Base-by-base conservation (phyloP, 1,140 invertebrate species). In the Trachymyrmex cornetzi region DNA sequence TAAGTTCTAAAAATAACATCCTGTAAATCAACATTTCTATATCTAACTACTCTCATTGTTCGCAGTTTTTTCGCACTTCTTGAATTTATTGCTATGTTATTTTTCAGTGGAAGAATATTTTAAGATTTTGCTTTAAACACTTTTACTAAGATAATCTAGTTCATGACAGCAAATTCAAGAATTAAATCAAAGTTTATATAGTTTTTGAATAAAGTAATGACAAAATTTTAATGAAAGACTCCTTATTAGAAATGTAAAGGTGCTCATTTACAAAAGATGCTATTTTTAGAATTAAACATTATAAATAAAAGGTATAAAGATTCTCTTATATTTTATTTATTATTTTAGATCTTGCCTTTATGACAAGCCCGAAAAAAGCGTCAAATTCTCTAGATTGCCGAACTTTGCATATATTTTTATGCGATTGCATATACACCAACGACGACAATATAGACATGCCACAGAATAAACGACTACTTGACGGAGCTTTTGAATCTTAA, bases 401-500 rank as follows among this genome's bases (percentile, higher is more conserved):
- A 53, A 24, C 7, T 12, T 16, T 48, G 16, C 30, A 61, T 22
- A 34, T 48, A 75, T 63, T 75, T 72, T 44, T 74, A 61, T 34
- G 7, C 53, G 22, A 67, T 30, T 55, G n/a, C 16, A 66, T 77
- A n/a, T 91, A 90, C 85, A 90, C 19, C 75, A 61, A 86, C 64
- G 89, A 92, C 64, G 67, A 92, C 84, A 93, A 93, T 92, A 92
- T 80, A 86, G 87, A 92, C 92, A 93, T 92, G 91, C 92, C 87
- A 87, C 88, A 92, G 55, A 85, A 69, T 88, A 77, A 86, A 89
- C 50, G 61, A 71, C 55, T 61, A 81, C 14, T 88, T 69, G 74
- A 84, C 71, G 59, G 59, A 79, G 77, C 16, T 64, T 72, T 66
- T 53, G 66, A 80, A 57, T 82, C 34, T 71, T 77, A 85, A 61